Evolutionary conservation across 1,140 invertebrate species (phyloP).

Genomic region (Tetranychus cinnabarinus): DNA sequence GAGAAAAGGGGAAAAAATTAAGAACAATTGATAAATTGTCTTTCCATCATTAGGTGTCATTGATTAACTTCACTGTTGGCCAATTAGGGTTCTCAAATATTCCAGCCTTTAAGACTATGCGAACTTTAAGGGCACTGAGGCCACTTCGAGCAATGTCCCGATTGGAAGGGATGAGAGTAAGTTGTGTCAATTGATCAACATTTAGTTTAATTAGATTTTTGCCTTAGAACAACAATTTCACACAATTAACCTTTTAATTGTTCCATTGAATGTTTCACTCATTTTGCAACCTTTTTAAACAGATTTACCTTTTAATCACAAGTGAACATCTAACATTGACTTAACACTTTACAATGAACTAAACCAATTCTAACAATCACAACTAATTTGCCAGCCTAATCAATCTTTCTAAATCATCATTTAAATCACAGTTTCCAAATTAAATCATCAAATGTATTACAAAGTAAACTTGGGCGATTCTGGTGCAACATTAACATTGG

Average conservation of each 20-base stretch:
- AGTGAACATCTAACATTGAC: too few relatives aligned
- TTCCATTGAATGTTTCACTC: not conserved
- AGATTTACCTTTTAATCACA: too few relatives aligned
- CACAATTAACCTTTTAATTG: not conserved
- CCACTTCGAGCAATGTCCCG: slow-evolving; percentile 72
- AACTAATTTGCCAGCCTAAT: too few relatives aligned
- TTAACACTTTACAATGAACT: too few relatives aligned
- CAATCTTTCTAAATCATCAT: too few relatives aligned
- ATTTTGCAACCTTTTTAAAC: not conserved
- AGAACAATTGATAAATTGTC: not conserved
- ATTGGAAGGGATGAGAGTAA: slow-evolving; percentile 71
- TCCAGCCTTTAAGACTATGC: slow-evolving; percentile 93
- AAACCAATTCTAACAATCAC: too few relatives aligned
- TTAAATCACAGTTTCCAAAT: too few relatives aligned
- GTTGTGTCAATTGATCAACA: not conserved
- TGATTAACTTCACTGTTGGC: slow-evolving; percentile 88
- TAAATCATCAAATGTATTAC: too few relatives aligned
- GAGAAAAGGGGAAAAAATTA: not conserved
- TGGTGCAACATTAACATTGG: too few relatives aligned
- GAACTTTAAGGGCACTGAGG: slow-evolving; percentile 76
- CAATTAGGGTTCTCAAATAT: slow-evolving; percentile 76
- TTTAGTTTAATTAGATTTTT: too few relatives aligned
- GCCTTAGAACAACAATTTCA: too few relatives aligned
- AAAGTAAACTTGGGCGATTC: too few relatives aligned
- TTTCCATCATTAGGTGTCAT: slow-evolving; percentile 39